Base-by-base conservation (phyloP, 2,113 vertebrate species). In the Perca flavescens region DNA sequence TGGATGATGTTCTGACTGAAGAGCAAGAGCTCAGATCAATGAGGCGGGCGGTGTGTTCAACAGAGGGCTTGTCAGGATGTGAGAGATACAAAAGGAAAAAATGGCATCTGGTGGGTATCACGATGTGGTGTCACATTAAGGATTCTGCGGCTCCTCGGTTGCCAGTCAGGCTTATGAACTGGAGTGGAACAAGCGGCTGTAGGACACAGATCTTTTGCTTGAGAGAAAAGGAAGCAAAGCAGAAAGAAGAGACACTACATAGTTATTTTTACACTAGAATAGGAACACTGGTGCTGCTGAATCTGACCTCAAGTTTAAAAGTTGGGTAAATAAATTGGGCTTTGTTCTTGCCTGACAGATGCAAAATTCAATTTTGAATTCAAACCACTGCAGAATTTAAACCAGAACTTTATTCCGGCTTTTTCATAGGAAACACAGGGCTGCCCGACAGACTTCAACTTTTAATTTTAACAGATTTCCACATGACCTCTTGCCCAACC, bases 91-190 rank as follows among this genome's bases (percentile, higher is more conserved):
- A 60, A 49, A 58, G 52, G n/a, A 82, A 56, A 46, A 50, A 52
- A 22, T 34, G 61, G 52, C 43, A 34, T 57, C 52, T 78, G 76
- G 54, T 68, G 74, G 86, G 74, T 88, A 74, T 90, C 86, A 70
- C 57, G 22, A 15, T 2, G n/a, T 2, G 0, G 16, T 56, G 87
- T 86, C 80, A 77, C 87, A 86, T 88, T 82, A 77, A 86, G 58
- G 54, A 89, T 89, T 89, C 89, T 36, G 73, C 52, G 15, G 64
- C 16, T 57, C 53, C 77, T 63, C 52, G 0, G 16, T n/a, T 53
- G 56, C 11, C 71, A 40, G 62, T 82, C 70, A 75, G 64, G 40
- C 16, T 69, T 15, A 62, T 14, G 56, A 72, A 75, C 47, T 16
- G 57, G 65, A 78, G 68, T 47, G 73, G 75, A 87, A 88, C 71